Base-by-base conservation (phyloP, 2,797 vertebrate species). In the Acipenser oxyrinchus region DNA sequence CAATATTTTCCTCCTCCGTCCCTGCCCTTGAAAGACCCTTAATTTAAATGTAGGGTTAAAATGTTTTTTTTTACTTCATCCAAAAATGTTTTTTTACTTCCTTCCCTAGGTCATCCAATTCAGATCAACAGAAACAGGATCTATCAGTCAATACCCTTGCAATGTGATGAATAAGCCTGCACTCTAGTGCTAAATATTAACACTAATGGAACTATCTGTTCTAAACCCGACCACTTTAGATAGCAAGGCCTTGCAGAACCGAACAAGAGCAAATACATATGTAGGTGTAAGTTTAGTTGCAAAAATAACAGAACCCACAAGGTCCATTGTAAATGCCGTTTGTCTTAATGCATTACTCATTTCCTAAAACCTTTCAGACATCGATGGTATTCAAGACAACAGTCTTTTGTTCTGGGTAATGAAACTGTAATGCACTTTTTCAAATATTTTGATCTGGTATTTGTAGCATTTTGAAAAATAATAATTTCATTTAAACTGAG, bases 71-170 rank as follows among this genome's bases (percentile, higher is more conserved):
- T 37, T n/a, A n/a, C n/a, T n/a, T n/a, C n/a, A n/a, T n/a, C n/a
- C n/a, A n/a, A 88, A 88, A 76, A 81, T 37, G 37, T 37, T 37
- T 4, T 37, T 37, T 37, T 37, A 5, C 82, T 80, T 87, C 81
- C 78, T 86, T 82, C 81, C 82, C 83, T 83, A 78, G 79, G 74
- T 77, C 80, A 89, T 88, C 86, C 83, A 81, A 74, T 85, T 75
- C 74, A 72, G 84, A 89, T 90, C 86, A 83, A 88, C 90, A 77
- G 82, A 86, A 87, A 91, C 73, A 75, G 82, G 85, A 92, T 89
- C 85, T 70, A 51, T 50, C 68, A 74, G 81, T 78, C 77, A 73
- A 76, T 78, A 78, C 71, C 72, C 74, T 70, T 78, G 84, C 82
- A 89, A 87, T 78, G 71, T 59, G 84, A 90, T 74, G 77, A 84